Evolutionary conservation across 2,797 vertebrate genomes (phyloP), one percentile per base, ranked within the genome.

Genomic region (Smutsia gigantea): DNA sequence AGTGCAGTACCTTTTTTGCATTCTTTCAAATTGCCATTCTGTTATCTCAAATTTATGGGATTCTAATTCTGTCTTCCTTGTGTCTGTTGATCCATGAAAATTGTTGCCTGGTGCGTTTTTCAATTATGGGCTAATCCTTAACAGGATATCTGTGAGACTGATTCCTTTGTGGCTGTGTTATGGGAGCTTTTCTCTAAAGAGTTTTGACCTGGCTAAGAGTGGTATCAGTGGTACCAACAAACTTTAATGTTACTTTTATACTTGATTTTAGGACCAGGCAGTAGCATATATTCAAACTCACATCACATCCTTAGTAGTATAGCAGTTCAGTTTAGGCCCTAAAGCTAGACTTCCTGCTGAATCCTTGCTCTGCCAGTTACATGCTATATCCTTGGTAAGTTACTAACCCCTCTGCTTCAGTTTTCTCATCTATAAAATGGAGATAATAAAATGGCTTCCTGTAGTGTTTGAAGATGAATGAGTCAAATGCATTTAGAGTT

Each of bases 31-130:
- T 66, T 34, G 31, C 34, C 34, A 31, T 87, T 95, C 55, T 90
- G 7, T 92, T 71, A 91, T 82, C 37, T 96, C 68, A 92, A n/a
- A 72, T 78, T 92, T 94, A 74, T 63, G 57, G 51, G 61, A 75
- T 93, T 93, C 77, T 57, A 15, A 79, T 81, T 96, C 21, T 81
- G 46, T 82, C 49, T 87, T 83, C 77, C 34, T 72, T 91, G 25
- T 86, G 34, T 91, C 34, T 93, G 4, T 64, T 71, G 27, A 77
- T 29, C 64, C 5, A 10, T 66, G 46, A 69, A 17, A 84, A 79
- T 82, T 97, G 27, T 87, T 92, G 84, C 51, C 34, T 63, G n/a
- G 42, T 23, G 1, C 51, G 25, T 84, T 42, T 87, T 94, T 39
- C 75, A 87, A 49, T 39, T 87, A 63, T 21, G 63, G 49, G 37